Conservation (phyloP, 2,113 vertebrate genomes). For the Melanerpes formicivorus region DNA sequence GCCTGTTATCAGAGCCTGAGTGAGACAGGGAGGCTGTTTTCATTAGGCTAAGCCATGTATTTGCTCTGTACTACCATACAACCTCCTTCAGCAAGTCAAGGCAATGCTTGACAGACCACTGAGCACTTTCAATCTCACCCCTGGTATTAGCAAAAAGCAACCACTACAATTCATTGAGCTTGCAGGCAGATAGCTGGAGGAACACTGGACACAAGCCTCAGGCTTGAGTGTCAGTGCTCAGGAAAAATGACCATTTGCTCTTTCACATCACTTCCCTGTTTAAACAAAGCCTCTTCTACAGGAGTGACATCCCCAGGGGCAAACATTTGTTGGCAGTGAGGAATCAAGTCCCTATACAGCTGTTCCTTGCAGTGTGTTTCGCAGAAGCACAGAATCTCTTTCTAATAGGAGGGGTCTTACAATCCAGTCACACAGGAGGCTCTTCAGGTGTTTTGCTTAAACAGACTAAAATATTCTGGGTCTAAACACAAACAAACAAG, state of each 20-base stretch:
- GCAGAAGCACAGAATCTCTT: neutral
- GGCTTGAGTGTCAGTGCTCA: conserved; percentile 65
- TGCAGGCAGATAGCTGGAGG: neutral
- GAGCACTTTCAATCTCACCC: neutral
- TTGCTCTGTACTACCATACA: neutral
- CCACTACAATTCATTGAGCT: neutral
- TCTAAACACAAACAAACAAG: neutral
- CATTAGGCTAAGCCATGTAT: neutral
- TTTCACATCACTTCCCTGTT: neutral
- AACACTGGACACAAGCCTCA: conserved; percentile 30
- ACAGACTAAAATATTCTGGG: neutral
- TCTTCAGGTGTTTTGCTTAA: neutral
- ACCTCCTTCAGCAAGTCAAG: neutral
- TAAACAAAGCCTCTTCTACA: neutral
- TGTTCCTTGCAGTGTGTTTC: neutral
- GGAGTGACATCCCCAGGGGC: neutral
- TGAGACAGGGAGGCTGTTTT: neutral
- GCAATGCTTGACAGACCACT: neutral
- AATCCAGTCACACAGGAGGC: neutral
- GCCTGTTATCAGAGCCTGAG: no score
- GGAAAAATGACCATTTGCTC: conserved; percentile 43
- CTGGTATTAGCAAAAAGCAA: neutral
- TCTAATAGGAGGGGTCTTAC: neutral
- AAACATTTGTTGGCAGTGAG: neutral
- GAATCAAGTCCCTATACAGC: neutral